Base-by-base conservation (phyloP, 92 coral and sea anemone species). In the Hydrozoanthus gracilis region DNA sequence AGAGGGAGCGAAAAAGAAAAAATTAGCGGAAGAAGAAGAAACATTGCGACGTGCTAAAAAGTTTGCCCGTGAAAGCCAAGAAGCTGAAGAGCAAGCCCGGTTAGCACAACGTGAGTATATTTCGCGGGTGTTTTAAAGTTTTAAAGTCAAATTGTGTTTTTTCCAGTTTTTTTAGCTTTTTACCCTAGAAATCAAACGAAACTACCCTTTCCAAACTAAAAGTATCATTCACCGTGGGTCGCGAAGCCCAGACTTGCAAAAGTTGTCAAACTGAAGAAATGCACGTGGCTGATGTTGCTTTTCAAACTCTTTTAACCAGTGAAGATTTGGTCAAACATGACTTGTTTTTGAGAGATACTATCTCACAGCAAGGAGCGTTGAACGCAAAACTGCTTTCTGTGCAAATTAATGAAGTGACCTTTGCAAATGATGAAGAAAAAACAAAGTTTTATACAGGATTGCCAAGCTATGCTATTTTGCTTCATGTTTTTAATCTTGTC, bases 401-500 rank as follows among this genome's bases (percentile, higher is more conserved):
- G 49, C 3, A 70, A 70, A 70, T 70, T 51, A 70, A 44, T 70
- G 75, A 70, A 70, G 51, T 51, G 50, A 51, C 75, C 75, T 70
- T 70, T 70, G 75, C 75, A 70, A 70, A 70, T 70, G 51, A 70
- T 70, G 75, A 70, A 3, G 75, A 70, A 0, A 70, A 70, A 70
- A 70, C 75, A 66, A 66, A 66, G 71, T 66, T 66, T 66, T 66
- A 66, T 66, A 66, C 46, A 66, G 71, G 71, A 66, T 39, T 70
- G 44, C 75, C 75, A 39, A 70, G 44, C 75, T 70, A 35, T 70
- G 73, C 73, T 17, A 67, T 72, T 72, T 72, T 72, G 60, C 58
- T 73, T 47, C 58, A 73, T 73, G 78, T 73, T 73, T 73, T 73
- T 73, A 73, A 73, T 47, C 78, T 73, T 73, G 56, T 73, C n/a